Conservation (phyloP, 2,113 vertebrate genomes). For the Nerophis lumbriciformis region DNA sequence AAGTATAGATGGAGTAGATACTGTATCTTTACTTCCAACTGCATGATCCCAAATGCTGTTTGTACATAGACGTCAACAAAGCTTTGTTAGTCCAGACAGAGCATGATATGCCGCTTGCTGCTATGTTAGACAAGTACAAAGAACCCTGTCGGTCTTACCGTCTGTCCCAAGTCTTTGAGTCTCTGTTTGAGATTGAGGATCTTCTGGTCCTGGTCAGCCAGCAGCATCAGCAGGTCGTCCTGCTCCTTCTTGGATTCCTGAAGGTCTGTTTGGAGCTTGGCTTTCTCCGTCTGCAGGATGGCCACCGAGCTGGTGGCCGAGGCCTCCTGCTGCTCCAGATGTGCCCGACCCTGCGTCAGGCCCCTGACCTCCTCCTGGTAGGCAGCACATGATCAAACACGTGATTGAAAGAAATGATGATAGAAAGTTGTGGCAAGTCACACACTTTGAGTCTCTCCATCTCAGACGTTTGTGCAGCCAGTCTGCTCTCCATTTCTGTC, state of each 20-base stretch:
- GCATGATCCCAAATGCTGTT: too few relatives aligned
- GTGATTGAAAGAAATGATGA: neutral
- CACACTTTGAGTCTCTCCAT: conserved; percentile 80
- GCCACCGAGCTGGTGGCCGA: conserved; percentile 83
- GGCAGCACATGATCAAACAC: neutral
- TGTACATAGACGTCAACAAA: too few relatives aligned
- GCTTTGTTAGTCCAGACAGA: too few relatives aligned
- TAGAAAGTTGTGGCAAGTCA: neutral
- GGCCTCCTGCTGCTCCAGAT: conserved; percentile 81
- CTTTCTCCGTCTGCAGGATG: conserved; percentile 86
- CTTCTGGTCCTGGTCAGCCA: conserved; percentile 98
- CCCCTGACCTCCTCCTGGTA: conserved; percentile 75
- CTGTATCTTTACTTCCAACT: too few relatives aligned
- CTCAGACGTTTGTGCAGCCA: conserved; percentile 73
- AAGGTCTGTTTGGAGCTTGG: conserved; percentile 80
- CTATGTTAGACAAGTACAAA: too few relatives aligned
- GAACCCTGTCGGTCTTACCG: conserved; percentile 60
- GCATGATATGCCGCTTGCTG: too few relatives aligned
- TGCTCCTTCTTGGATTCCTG: conserved; percentile 93
- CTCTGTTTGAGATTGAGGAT: conserved; percentile 79
- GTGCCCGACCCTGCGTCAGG: conserved; percentile 68
- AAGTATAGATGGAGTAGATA: too few relatives aligned
- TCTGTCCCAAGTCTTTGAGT: conserved; percentile 84
- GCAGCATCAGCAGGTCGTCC: conserved; percentile 91
- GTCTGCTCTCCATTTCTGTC: conserved; percentile 72